Percentiles rank a stretch among this genome's conserved stretches.
Evolutionary conservation across 2,888 invertebrate species (phyloP).

Genomic region (Sipha maydis): DNA sequence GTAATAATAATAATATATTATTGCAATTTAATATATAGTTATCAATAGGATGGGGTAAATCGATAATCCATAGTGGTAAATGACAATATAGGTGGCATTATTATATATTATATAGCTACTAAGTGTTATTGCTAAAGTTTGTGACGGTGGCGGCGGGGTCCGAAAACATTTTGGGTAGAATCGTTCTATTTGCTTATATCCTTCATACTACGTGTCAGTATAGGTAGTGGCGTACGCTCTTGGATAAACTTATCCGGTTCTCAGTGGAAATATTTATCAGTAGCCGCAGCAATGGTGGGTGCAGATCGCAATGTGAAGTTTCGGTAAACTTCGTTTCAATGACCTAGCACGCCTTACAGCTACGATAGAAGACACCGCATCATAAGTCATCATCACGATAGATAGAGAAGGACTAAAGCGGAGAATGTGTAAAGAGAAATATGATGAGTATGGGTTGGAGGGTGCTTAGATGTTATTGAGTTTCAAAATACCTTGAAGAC

Average conservation of each 20-base stretch:
- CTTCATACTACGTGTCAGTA: not conserved
- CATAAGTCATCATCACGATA: too few species aligned
- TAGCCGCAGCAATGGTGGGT: too few species aligned
- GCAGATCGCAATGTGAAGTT: not conserved
- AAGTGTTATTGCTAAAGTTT: slow-evolving; percentile 48
- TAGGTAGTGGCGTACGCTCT: not conserved
- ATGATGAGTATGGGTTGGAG: too few species aligned
- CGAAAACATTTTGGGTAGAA: not conserved
- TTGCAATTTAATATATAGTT: not conserved
- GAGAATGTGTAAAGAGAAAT: not conserved
- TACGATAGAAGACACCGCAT: too few species aligned
- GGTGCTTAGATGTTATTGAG: not conserved
- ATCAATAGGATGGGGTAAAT: not conserved
- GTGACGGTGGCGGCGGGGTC: not conserved
- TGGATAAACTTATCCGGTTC: slow-evolving; percentile 7
- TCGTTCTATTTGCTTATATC: slow-evolving; percentile 9
- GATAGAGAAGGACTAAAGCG: too few species aligned
- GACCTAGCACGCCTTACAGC: not conserved
- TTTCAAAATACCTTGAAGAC: not conserved
- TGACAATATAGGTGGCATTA: not conserved
- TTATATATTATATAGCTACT: slow-evolving; percentile 21
- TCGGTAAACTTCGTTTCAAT: not conserved
- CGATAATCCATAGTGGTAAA: not conserved
- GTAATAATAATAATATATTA: not conserved
- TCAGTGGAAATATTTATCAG: not conserved